Evolutionary conservation across 2,113 vertebrate species (phyloP).

Genomic region (Ellobius talpinus): DNA sequence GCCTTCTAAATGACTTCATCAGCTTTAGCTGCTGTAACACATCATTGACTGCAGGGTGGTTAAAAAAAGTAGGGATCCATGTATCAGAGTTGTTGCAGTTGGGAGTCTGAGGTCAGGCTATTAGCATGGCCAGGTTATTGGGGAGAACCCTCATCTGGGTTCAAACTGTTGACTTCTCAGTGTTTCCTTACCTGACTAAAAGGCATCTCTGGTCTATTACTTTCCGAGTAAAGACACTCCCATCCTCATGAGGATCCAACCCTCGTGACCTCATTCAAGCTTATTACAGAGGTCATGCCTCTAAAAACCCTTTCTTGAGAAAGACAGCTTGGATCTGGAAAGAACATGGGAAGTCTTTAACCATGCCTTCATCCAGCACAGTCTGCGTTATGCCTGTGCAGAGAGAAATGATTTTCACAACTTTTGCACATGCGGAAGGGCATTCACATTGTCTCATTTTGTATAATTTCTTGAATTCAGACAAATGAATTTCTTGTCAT

Average conservation of each 20-base stretch:
- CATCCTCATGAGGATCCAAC: too few relatives aligned
- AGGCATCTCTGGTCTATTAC: neutral
- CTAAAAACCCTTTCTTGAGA: neutral
- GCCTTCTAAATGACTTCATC: conserved; percentile 1
- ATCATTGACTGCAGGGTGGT: neutral
- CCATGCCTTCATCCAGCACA: neutral
- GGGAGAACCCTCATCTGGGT: neutral
- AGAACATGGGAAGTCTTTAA: neutral
- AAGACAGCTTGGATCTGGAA: neutral
- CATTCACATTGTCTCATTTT: conserved; percentile 62
- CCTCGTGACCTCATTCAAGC: neutral
- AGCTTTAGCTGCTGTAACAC: neutral
- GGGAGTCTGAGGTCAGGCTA: neutral
- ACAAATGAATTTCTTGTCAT: conserved; percentile 80
- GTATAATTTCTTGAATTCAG: conserved; percentile 80
- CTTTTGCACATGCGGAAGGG: conserved; percentile 50
- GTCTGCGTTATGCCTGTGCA: neutral
- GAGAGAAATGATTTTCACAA: conserved; percentile 62
- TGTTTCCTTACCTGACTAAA: neutral
- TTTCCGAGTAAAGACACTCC: neutral
- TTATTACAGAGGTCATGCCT: neutral
- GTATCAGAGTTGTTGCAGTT: neutral
- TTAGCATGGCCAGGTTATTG: neutral
- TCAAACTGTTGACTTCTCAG: neutral
- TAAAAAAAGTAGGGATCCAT: neutral